Conservation (phyloP, 2,888 invertebrate species). For the Norana najaformis region DNA sequence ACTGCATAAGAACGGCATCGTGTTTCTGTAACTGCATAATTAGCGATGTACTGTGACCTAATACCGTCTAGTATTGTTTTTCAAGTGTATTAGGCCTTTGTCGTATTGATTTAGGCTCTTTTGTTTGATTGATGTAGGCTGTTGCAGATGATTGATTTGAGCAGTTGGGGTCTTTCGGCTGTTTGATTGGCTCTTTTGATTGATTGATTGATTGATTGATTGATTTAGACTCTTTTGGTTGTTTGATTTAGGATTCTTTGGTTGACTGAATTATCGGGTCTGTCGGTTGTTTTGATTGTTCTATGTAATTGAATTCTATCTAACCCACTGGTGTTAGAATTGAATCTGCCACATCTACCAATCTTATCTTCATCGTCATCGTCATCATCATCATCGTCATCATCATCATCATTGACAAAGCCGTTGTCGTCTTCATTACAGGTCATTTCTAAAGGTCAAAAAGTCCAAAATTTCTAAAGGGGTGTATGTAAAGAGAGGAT, state of each 20-base stretch:
- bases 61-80: neutral
- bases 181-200: neutral
- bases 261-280: too few species aligned
- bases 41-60: neutral
- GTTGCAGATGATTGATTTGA: neutral
- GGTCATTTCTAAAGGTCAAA: too few species aligned
- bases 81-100: neutral
- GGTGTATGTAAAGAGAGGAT: too few species aligned
- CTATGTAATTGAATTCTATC: neutral
- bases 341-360: too few species aligned
- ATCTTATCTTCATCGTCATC: too few species aligned
- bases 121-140: neutral
- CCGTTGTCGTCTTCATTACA: too few species aligned
- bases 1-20: neutral
- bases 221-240: neutral
- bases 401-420: too few species aligned
- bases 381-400: too few species aligned
- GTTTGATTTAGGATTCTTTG: neutral
- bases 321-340: too few species aligned
- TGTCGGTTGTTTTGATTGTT: neutral
- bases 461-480: too few species aligned
- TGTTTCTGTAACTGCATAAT: neutral
- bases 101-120: neutral
- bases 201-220: neutral
- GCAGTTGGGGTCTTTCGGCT: neutral